Evolutionary conservation across 2,797 vertebrate genomes (phyloP).

Genomic region (Bothrops alternatus): DNA sequence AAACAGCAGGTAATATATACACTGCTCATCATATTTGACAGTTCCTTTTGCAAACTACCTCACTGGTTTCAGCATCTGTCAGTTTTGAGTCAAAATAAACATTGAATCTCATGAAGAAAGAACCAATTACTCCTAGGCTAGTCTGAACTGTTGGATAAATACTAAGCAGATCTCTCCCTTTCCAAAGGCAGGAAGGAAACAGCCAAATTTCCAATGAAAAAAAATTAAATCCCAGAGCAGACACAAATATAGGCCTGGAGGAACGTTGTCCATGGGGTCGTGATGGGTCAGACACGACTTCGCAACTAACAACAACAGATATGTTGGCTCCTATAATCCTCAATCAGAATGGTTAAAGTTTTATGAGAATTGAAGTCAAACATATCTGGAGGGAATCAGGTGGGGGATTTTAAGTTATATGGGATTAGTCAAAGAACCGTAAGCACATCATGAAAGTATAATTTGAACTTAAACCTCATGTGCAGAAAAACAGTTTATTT

Average conservation of each 20-base stretch:
- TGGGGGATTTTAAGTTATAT: background rate
- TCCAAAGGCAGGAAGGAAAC: background rate
- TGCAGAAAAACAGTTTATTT: background rate
- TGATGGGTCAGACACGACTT: too few species aligned
- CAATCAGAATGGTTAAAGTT: background rate
- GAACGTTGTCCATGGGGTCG: too few species aligned
- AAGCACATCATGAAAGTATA: background rate
- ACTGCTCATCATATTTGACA: background rate
- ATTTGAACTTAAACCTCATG: background rate
- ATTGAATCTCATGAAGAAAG: background rate
- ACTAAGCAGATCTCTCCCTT: background rate
- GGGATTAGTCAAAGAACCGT: background rate
- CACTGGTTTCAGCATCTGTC: background rate
- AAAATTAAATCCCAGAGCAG: background rate
- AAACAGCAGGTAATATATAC: background rate
- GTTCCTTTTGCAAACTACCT: background rate
- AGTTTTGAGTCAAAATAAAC: background rate
- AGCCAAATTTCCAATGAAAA: background rate
- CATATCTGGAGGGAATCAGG: background rate
- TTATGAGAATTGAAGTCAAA: background rate
- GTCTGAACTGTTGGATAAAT: background rate
- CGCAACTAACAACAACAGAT: too few species aligned
- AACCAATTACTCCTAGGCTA: background rate
- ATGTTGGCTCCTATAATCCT: background rate
- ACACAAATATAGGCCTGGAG: background rate